Conservation (phyloP, 2,888 invertebrate genomes). For the Biston betularia region DNA sequence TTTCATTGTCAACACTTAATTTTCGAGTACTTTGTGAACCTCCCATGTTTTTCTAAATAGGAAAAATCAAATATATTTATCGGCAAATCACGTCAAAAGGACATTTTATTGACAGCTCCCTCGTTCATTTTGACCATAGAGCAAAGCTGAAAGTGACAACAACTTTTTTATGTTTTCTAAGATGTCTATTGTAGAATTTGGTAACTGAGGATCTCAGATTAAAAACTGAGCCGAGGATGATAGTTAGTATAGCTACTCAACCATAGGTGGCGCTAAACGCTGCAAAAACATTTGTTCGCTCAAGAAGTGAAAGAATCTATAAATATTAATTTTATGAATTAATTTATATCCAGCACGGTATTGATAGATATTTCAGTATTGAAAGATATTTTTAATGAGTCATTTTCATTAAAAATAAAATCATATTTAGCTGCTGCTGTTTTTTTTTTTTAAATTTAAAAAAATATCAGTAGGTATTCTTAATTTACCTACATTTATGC, state of each 20-base stretch:
- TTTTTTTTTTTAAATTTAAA: too few species aligned
- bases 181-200: background rate
- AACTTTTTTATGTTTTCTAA: slow-evolving; percentile 1
- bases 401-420: too few species aligned
- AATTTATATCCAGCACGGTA: background rate
- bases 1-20: slow-evolving; percentile 81
- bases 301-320: too few species aligned
- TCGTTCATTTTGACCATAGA: slow-evolving; percentile 4
- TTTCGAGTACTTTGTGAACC: slow-evolving; percentile 85
- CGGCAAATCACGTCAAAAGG: slow-evolving; percentile 78
- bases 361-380: background rate
- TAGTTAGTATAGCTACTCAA: slow-evolving; percentile 38
- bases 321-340: too few species aligned
- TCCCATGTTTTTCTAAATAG: slow-evolving; percentile 78
- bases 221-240: too few species aligned
- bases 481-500: too few species aligned
- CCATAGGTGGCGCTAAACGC: slow-evolving; percentile 46
- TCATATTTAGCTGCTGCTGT: too few species aligned
- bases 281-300: background rate
- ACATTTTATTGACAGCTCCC: slow-evolving; percentile 67
- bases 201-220: background rate
- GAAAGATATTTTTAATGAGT: too few species aligned
- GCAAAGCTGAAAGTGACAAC: background rate
- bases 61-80: slow-evolving; percentile 61
- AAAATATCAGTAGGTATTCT: too few species aligned